A percentile compares a stretch with the other conserved stretches of the same genome.
Evolutionary conservation across 2,113 vertebrate species (phyloP).

Genomic region (Muscicapa adusta): DNA sequence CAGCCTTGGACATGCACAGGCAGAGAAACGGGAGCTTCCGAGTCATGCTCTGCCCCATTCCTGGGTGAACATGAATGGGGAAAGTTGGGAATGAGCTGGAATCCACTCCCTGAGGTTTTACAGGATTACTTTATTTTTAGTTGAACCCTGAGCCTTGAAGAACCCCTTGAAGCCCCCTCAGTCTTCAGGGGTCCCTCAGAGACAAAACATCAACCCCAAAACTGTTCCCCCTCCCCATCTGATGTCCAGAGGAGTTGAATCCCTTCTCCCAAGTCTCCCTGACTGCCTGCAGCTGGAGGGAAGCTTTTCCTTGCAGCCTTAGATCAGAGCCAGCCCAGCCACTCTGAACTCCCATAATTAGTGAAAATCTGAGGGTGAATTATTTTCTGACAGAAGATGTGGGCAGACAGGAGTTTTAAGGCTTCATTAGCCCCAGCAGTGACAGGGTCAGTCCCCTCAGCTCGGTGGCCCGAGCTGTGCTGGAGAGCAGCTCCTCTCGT

Average conservation of each 20-base stretch:
- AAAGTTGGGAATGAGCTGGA: not conserved
- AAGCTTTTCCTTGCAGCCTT: not conserved
- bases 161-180: not conserved
- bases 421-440: not conserved
- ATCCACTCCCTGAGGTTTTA: not conserved
- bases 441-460: not conserved
- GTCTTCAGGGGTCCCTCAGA: not conserved
- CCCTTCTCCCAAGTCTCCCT: not conserved
- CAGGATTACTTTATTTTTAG: fast-evolving
- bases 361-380: not conserved
- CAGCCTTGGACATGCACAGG: fast-evolving
- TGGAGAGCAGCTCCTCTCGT: not conserved
- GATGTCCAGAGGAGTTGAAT: fast-evolving
- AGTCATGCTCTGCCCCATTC: fast-evolving
- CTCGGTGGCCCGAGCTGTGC: not conserved
- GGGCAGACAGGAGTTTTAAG: not conserved
- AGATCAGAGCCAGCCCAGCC: not conserved
- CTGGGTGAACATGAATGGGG: fast-evolving
- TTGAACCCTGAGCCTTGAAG: not conserved
- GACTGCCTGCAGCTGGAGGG: not conserved
- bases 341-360: not conserved
- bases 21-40: not conserved
- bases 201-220: not conserved
- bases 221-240: not conserved
- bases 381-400: not conserved